Evolutionary conservation across 2,113 vertebrate species (phyloP).

Genomic region (Paracanthobrama guichenoti): DNA sequence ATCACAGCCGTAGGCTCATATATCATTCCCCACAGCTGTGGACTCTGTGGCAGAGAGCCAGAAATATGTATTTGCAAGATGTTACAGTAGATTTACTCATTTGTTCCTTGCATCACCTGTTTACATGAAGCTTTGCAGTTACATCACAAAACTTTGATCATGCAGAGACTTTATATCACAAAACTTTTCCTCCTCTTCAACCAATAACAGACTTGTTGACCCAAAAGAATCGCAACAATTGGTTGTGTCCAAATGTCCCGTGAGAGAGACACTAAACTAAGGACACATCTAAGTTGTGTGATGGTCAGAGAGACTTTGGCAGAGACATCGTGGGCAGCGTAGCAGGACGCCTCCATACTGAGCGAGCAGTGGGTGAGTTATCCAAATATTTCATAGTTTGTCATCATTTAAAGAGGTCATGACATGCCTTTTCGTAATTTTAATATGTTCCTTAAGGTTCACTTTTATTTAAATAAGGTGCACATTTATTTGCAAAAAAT

Average conservation of each 20-base stretch:
- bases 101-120: constrained; percentile 74
- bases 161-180: constrained; percentile 1
- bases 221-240: not conserved
- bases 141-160: constrained; percentile 60
- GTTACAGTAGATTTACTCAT: constrained; percentile 71
- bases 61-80: constrained; percentile 56
- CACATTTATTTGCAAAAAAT: not conserved
- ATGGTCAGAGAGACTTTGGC: not conserved
- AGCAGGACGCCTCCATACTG: not conserved
- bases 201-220: constrained; percentile 18
- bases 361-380: not conserved
- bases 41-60: constrained; percentile 42
- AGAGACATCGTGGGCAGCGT: constrained; percentile 5
- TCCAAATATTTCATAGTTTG: not conserved
- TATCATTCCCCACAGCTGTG: not conserved
- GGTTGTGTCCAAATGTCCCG: constrained; percentile 43
- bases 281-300: not conserved
- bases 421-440: not conserved
- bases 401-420: not conserved
- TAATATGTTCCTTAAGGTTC: no score
- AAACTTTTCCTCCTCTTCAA: constrained; percentile 22
- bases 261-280: constrained; percentile 23
- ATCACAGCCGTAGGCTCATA: not conserved
- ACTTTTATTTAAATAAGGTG: no score
- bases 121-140: constrained; percentile 61